Conservation (phyloP, 2,797 vertebrate species). For the Columba guinea region DNA sequence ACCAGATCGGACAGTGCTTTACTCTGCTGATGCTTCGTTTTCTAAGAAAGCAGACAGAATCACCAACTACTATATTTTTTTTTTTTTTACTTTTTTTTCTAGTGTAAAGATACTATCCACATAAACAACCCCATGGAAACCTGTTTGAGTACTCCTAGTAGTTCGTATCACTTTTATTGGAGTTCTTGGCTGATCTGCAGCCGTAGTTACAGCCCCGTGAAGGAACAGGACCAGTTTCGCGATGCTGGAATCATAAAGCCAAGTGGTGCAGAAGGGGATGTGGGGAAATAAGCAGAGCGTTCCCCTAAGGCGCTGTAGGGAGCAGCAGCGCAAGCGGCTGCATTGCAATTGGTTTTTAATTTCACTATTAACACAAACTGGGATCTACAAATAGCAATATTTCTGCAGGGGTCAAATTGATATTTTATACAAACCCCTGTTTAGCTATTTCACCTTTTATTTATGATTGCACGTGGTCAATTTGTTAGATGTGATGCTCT, state of each 20-base stretch:
- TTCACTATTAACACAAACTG: not conserved
- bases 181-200: not conserved
- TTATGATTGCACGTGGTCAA: rapidly evolving
- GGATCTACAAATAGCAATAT: not conserved
- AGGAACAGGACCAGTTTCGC: not conserved
- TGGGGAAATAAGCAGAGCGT: rapidly evolving
- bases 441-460: rapidly evolving
- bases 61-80: too few species aligned
- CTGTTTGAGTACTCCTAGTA: not conserved
- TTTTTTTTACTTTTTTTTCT: too few species aligned
- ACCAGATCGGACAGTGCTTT: rapidly evolving
- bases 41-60: too few species aligned
- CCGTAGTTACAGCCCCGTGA: not conserved
- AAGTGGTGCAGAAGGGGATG: too few species aligned
- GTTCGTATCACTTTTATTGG: not conserved
- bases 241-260: not conserved
- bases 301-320: rapidly evolving
- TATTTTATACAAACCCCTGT: not conserved
- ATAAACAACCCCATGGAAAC: not conserved
- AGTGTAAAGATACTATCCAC: not conserved
- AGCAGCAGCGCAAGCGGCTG: not conserved
- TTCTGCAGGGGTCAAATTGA: not conserved
- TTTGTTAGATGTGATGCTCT: rapidly evolving
- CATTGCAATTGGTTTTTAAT: too few species aligned
- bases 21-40: not conserved